A percentile compares a stretch with the other conserved stretches of the same genome.
Conservation (phyloP, 2,113 vertebrate genomes). For the Ammospiza caudacuta region DNA sequence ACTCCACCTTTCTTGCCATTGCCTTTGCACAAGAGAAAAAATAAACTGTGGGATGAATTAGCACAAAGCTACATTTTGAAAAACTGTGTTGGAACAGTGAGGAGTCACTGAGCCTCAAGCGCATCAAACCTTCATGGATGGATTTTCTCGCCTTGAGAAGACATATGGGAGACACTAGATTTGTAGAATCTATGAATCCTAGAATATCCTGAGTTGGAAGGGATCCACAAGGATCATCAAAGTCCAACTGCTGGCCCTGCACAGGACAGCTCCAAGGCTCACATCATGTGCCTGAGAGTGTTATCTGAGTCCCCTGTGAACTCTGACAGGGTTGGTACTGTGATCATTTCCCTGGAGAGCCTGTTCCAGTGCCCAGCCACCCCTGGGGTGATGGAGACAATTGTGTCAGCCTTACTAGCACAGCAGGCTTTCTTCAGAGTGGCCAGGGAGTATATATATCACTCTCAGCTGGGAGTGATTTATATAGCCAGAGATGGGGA, state of each 20-base stretch:
- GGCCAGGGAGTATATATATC: too few relatives aligned
- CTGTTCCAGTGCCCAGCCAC: background rate
- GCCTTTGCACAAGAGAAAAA: background rate
- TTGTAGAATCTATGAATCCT: background rate
- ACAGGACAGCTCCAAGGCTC: background rate
- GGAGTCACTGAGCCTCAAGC: background rate
- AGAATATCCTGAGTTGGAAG: background rate
- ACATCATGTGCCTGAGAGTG: background rate
- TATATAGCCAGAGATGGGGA: background rate
- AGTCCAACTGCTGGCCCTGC: background rate
- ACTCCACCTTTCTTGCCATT: background rate
- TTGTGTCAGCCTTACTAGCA: background rate
- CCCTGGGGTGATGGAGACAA: background rate
- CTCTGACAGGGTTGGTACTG: background rate
- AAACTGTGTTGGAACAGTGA: background rate
- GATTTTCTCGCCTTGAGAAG: background rate
- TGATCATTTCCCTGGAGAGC: background rate
- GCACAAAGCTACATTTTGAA: background rate
- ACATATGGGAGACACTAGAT: background rate
- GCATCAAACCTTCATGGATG: background rate
- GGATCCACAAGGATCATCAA: background rate
- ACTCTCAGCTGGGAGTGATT: background rate
- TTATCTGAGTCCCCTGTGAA: background rate
- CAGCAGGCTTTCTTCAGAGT: background rate
- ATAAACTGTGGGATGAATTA: background rate